phyloP scores from a whole-genome alignment of 2,113 vertebrate genomes.

The Takifugu flavidus region DNA sequence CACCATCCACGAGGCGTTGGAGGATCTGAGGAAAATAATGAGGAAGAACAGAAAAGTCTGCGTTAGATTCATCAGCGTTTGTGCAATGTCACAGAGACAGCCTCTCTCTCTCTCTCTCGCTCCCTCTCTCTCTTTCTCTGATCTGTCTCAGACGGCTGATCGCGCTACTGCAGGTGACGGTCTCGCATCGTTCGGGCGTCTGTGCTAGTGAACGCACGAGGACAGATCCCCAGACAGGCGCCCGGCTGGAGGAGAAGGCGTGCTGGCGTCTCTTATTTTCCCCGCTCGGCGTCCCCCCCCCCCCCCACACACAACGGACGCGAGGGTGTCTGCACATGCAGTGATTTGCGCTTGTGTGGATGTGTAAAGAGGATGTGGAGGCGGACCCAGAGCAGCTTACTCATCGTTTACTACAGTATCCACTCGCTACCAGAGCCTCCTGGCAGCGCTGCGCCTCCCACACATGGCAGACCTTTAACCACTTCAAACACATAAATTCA shows the following conservation, averaged over 20 bases:
- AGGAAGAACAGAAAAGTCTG: constrained; percentile 5
- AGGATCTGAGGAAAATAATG: constrained; percentile 21
- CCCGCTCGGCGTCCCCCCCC: too few relatives aligned
- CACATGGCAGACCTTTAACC: constrained; percentile 46
- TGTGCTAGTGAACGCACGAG: constrained; percentile 38
- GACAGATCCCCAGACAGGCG: constrained; percentile 39
- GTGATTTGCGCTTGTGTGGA: constrained; percentile 27
- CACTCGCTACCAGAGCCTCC: constrained; percentile 60
- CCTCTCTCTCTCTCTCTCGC: constrained; percentile 15
- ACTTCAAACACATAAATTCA: constrained; percentile 24
- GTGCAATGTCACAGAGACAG: constrained; percentile 41
- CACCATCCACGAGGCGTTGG: constrained; percentile 52
- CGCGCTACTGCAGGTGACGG: constrained; percentile 41
- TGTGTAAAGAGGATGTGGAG: constrained; percentile 75
- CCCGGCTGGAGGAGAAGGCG: constrained; percentile 15
- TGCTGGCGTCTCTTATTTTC: too few relatives aligned
- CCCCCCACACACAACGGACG: constrained; percentile 11
- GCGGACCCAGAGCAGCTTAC: constrained; percentile 71
- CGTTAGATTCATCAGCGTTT: too few relatives aligned
- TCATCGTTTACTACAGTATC: constrained; percentile 53
- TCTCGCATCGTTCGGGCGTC: constrained; percentile 50
- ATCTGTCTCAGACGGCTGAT: constrained; percentile 33
- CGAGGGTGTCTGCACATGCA: constrained; percentile 19
- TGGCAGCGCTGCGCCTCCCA: constrained; percentile 57
- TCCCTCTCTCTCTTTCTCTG: constrained; percentile 21